These are phyloP conservation scores for Papilio polyxenes DNA, from an alignment of 1,140 invertebrate species.

Conservation along the genomic window DNA sequence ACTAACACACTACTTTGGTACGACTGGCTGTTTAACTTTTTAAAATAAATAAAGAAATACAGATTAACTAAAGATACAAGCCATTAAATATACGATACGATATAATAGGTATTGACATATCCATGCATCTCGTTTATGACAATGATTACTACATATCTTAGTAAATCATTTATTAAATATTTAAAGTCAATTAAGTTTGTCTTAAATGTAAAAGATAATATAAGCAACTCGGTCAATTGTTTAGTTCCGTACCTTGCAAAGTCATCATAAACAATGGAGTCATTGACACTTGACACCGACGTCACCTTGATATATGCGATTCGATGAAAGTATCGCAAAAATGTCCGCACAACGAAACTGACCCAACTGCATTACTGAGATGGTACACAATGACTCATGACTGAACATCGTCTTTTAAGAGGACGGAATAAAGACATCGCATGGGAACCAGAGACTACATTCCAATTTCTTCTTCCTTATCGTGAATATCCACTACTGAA, in stretches of 20 bases:
- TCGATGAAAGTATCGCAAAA: conserved; percentile 47
- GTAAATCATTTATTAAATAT: not conserved
- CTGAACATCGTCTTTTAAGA: conserved; percentile 60
- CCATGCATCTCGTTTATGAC: not conserved
- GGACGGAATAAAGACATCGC: conserved; percentile 45
- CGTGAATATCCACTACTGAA: not conserved
- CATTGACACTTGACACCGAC: conserved; percentile 10
- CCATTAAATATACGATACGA: not conserved
- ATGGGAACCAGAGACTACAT: not conserved
- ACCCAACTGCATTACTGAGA: conserved; percentile 69
- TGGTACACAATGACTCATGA: conserved; percentile 66
- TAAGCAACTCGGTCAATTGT: not conserved
- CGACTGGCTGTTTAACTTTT: not conserved
- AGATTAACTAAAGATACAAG: not conserved
- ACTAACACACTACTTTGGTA: not conserved
- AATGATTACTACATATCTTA: not conserved
- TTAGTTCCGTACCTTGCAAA: conserved; percentile 15
- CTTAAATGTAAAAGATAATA: not conserved
- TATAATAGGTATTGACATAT: not conserved
- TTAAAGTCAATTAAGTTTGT: not conserved
- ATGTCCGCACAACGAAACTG: conserved; percentile 58
- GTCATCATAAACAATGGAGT: conserved; percentile 21
- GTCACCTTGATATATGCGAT: conserved; percentile 39
- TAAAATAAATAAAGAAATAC: not conserved
- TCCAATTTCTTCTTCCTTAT: not conserved